Base-by-base conservation (phyloP, 35 echinoderm and acorn worm species). In the Ophiothrix spiculata region DNA sequence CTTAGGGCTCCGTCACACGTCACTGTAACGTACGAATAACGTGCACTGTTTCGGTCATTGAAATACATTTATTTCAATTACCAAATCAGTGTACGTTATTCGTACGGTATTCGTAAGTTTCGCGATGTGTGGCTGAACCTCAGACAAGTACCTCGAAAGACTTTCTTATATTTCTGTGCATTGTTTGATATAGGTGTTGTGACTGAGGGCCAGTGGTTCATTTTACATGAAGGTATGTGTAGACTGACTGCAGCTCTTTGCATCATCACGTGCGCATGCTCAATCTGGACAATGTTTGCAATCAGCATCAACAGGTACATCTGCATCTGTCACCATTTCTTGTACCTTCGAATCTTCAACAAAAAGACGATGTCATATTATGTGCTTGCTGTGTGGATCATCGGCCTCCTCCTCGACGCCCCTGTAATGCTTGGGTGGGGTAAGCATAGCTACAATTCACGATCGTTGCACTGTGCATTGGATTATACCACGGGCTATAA, bases 391-490 rank as follows among this genome's bases (percentile, higher is more conserved):
- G 39, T 89, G 14, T 95, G 93, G 93, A 21, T 86, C 2, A 33
- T 79, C 28, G 85, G 89, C 37, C 81, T 95, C 39, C 28, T 92
- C 15, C 80, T 91, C 36, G 90, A 92, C 69, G 35, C 89, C 19
- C 93, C 93, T 0, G 89, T 84, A 74, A 35, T 95, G 0, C 31
- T 85, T 12, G 89, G 90, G 23, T 95, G 93, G 93, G 93, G 93
- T 3, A 40, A 75, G 21, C 93, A 95, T 64, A 45, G 80, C 49
- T 95, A 85, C 86, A 90, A 95, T 42, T 86, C 85, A 0, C 77
- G 82, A 35, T 54, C 87, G 28, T 88, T 95, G 88, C 63, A 92
- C 56, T 95, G 93, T 42, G 91, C 93, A 1, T 92, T 91, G 81
- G 86, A 95, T 76, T 89, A 88, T 40, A 88, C 81, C 3, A 75